Percentiles rank a stretch among this genome's conserved stretches.
Conservation (phyloP, 2,113 vertebrate species). For the human region DNA sequence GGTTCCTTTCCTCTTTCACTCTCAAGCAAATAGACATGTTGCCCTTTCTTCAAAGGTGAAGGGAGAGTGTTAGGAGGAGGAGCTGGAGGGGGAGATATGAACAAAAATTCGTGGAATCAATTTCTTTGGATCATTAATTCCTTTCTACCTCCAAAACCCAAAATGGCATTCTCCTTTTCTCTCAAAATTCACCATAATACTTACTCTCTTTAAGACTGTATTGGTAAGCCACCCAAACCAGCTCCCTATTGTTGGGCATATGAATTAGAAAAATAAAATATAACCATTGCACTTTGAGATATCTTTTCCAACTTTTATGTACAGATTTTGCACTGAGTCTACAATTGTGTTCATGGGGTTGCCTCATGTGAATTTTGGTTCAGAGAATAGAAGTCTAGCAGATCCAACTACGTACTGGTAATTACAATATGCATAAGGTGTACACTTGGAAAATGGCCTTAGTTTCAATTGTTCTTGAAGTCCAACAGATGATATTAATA, state of each 20-base stretch:
- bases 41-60: neutral
- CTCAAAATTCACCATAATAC: neutral
- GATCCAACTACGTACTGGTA: neutral
- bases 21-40: neutral
- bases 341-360: neutral
- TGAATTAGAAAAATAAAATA: neutral
- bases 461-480: slow-evolving; percentile 3
- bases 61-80: neutral
- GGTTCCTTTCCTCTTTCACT: neutral
- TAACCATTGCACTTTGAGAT: neutral
- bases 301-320: neutral
- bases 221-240: neutral
- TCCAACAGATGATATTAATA: neutral
- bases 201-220: neutral
- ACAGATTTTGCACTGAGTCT: neutral
- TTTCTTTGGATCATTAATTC: slow-evolving; percentile 33
- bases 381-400: neutral
- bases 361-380: neutral
- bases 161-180: neutral
- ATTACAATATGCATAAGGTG: neutral
- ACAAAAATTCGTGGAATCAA: neutral
- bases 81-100: neutral
- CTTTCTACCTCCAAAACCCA: slow-evolving; percentile 2
- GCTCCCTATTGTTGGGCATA: neutral
- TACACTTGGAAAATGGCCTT: neutral